Percentiles rank a stretch among this genome's conserved stretches.
phyloP scores from a whole-genome alignment of 1,140 invertebrate genomes.

The Manduca sexta region DNA sequence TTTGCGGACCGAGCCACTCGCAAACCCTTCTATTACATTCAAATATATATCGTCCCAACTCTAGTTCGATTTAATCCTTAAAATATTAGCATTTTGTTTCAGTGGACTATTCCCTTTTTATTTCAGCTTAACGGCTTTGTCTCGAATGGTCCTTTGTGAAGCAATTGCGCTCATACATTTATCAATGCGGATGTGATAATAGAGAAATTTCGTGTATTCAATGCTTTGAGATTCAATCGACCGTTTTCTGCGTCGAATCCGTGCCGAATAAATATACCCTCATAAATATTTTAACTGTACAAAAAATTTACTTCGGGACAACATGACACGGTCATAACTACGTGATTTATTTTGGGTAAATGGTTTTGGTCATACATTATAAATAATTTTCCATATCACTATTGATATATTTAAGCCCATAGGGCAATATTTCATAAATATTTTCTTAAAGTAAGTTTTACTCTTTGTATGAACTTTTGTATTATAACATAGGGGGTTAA shows the following conservation, averaged over 20 bases:
- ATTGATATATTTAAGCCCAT: too few relatives aligned
- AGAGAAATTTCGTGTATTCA: constrained; percentile 24
- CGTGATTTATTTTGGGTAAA: too few relatives aligned
- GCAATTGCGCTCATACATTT: constrained; percentile 17
- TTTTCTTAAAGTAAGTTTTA: too few relatives aligned
- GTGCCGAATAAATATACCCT: constrained; percentile 17
- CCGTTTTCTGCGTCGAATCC: constrained; percentile 14
- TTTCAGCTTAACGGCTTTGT: neutral
- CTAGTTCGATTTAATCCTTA: neutral
- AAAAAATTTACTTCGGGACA: constrained; percentile 1
- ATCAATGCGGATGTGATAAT: constrained; percentile 19
- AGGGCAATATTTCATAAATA: too few relatives aligned
- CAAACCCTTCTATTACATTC: constrained; percentile 23
- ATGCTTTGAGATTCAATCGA: constrained; percentile 24
- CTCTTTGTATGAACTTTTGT: too few relatives aligned
- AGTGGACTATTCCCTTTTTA: neutral
- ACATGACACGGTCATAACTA: too few relatives aligned
- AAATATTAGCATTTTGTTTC: neutral
- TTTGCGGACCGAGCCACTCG: constrained; percentile 35
- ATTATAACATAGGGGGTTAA: too few relatives aligned
- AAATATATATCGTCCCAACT: neutral
- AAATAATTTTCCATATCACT: too few relatives aligned
- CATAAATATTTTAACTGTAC: constrained; percentile 20
- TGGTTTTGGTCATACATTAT: too few relatives aligned
- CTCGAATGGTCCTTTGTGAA: constrained; percentile 8